A percentile compares a stretch with the other conserved stretches of the same genome.
Evolutionary conservation across 2,113 vertebrate species (phyloP).

Genomic region (Pelobates fuscus): DNA sequence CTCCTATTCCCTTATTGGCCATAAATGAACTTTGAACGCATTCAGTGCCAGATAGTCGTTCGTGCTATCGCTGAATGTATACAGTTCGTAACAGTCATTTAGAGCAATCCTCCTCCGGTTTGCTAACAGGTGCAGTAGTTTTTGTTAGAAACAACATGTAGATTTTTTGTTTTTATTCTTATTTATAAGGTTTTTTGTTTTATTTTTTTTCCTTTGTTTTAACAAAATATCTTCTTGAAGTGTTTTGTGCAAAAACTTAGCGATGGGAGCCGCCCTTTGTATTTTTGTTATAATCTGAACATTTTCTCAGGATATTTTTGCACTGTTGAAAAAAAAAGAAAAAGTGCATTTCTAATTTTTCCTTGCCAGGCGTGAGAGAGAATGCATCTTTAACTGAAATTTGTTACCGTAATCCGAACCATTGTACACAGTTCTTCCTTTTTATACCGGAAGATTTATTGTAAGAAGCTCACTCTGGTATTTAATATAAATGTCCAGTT

Average conservation of each 20-base stretch:
- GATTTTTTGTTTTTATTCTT: conserved; percentile 32
- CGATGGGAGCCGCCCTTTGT: conserved; percentile 69
- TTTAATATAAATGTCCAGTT: conserved; percentile 64
- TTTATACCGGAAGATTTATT: conserved; percentile 68
- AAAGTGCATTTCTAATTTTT: conserved; percentile 69
- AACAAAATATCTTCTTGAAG: conserved; percentile 65
- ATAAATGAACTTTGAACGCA: conserved; percentile 69
- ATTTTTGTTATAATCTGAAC: conserved; percentile 73
- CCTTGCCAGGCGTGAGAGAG: conserved; percentile 74
- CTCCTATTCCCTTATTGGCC: conserved; percentile 75
- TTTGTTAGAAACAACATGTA: conserved; percentile 61
- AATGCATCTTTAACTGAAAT: conserved; percentile 68
- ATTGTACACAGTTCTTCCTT: conserved; percentile 69
- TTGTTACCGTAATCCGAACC: conserved; percentile 54
- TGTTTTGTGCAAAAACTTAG: conserved; percentile 75
- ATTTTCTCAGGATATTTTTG: conserved; percentile 79
- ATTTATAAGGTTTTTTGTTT: conserved; percentile 52
- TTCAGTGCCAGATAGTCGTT: conserved; percentile 35
- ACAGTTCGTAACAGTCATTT: conserved; percentile 62
- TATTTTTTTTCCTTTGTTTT: conserved; percentile 52
- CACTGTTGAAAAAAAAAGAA: conserved; percentile 57
- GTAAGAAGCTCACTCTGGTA: conserved; percentile 67
- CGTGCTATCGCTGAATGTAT: conserved; percentile 28
- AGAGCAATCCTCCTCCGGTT: conserved; percentile 69
- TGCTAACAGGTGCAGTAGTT: conserved; percentile 65